A percentile compares a stretch with the other conserved stretches of the same genome.
phyloP scores from a whole-genome alignment of 2,888 invertebrate species.

The Unio delphinus region DNA sequence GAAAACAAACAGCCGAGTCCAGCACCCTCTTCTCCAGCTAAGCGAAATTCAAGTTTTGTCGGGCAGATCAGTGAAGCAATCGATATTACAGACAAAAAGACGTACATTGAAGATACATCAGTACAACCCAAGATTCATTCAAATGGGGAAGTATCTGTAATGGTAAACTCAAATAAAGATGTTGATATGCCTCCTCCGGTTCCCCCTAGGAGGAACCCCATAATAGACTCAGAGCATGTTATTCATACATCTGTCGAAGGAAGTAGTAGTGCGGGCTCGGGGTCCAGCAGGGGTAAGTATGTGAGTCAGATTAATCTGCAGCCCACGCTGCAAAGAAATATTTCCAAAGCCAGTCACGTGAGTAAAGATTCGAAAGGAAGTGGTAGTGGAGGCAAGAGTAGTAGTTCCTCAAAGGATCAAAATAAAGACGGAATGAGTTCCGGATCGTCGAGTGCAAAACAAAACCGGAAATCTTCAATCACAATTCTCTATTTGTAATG shows the following conservation, averaged over 20 bases:
- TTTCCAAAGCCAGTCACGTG: conserved; percentile 20
- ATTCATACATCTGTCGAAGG: conserved; percentile 13
- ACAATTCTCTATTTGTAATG: conserved; percentile 28
- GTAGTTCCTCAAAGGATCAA: conserved; percentile 15
- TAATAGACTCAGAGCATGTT: conserved; percentile 39
- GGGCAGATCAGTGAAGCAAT: too few species aligned
- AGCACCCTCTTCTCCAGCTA: conserved; percentile 16
- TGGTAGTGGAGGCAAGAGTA: conserved; percentile 18
- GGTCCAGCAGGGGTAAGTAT: conserved; percentile 9
- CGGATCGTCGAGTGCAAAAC: conserved; percentile 20
- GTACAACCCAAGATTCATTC: too few species aligned
- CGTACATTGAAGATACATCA: too few species aligned
- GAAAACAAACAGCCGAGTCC: conserved; percentile 46
- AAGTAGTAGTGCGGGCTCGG: conserved; percentile 9
- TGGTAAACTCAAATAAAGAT: conserved; percentile 5
- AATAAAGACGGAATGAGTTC: conserved; percentile 23
- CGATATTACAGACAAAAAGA: too few species aligned
- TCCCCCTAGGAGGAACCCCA: conserved; percentile 41
- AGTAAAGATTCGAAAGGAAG: conserved; percentile 31
- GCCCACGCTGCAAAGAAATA: conserved; percentile 9
- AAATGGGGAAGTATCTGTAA: too few species aligned
- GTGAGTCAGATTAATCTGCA: conserved; percentile 7
- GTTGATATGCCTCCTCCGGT: conserved; percentile 30
- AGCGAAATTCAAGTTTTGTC: conserved; percentile 39
- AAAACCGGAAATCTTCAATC: conserved; percentile 18